Evolutionary conservation across 2,113 vertebrate genomes (phyloP).

Genomic region (Malurus elegans): DNA sequence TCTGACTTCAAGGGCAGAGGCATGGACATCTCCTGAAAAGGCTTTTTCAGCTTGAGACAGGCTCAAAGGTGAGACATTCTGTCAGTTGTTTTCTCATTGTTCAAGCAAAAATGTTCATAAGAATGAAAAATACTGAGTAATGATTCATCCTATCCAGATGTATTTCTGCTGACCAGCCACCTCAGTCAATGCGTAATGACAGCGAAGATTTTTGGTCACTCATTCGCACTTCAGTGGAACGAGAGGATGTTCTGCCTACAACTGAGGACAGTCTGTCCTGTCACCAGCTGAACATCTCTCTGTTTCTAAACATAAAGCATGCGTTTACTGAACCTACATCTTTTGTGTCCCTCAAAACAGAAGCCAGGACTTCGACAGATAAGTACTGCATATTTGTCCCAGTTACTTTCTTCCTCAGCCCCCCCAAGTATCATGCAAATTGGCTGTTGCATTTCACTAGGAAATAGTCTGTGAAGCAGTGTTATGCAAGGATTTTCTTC

Average conservation of each 20-base stretch:
- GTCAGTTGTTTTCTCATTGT: background rate
- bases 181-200: background rate
- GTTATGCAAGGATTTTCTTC: background rate
- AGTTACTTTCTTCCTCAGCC: background rate
- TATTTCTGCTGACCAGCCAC: background rate
- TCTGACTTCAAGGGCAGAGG: background rate
- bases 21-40: background rate
- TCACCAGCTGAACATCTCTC: background rate
- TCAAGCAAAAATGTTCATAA: background rate
- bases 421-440: accelerated
- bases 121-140: background rate
- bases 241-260: background rate
- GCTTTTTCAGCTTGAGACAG: background rate
- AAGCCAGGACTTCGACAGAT: background rate
- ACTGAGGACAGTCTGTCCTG: background rate
- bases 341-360: background rate
- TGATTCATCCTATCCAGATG: background rate
- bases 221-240: background rate
- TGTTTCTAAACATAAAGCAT: background rate
- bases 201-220: background rate
- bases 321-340: accelerated
- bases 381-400: background rate
- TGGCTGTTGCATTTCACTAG: background rate
- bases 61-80: background rate
- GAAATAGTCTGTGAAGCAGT: background rate